Percentiles rank a stretch among this genome's conserved stretches.
Conservation (phyloP, 1,140 invertebrate genomes). For the Scaptomyza montana region DNA sequence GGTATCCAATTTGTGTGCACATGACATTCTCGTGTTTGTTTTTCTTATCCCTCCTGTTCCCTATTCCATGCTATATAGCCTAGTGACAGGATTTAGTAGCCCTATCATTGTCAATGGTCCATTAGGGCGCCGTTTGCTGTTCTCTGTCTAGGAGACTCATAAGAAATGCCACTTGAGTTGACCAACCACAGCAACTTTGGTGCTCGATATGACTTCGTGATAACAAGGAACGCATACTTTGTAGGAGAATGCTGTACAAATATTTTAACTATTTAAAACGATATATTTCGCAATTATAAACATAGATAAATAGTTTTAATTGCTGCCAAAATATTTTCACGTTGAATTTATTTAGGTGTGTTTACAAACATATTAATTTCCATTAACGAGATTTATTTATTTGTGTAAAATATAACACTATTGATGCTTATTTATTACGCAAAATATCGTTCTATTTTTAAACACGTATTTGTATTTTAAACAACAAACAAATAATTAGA, state of each 20-base stretch:
- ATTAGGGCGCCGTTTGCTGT: constrained; percentile 58
- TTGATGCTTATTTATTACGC: neutral
- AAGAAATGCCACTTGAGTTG: constrained; percentile 43
- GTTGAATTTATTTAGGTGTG: neutral
- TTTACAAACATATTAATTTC: neutral
- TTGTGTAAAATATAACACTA: neutral
- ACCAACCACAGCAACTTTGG: constrained; percentile 26
- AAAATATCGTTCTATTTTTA: neutral
- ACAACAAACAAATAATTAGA: neutral
- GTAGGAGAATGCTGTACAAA: too few species aligned
- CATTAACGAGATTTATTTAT: constrained; percentile 1
- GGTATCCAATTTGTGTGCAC: constrained; percentile 31
- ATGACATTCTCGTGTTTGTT: constrained; percentile 22
- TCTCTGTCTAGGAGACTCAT: constrained; percentile 16
- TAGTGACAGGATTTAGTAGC: constrained; percentile 70
- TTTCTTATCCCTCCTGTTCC: neutral
- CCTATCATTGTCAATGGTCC: constrained; percentile 77
- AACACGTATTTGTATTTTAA: neutral
- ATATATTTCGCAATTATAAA: neutral
- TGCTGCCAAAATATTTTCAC: neutral
- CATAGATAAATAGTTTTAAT: neutral
- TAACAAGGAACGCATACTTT: neutral
- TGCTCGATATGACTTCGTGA: constrained; percentile 54
- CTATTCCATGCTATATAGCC: constrained; percentile 9
- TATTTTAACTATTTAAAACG: neutral